Base-by-base conservation (phyloP, 2,797 vertebrate species). In the Anabacerthia variegaticeps region DNA sequence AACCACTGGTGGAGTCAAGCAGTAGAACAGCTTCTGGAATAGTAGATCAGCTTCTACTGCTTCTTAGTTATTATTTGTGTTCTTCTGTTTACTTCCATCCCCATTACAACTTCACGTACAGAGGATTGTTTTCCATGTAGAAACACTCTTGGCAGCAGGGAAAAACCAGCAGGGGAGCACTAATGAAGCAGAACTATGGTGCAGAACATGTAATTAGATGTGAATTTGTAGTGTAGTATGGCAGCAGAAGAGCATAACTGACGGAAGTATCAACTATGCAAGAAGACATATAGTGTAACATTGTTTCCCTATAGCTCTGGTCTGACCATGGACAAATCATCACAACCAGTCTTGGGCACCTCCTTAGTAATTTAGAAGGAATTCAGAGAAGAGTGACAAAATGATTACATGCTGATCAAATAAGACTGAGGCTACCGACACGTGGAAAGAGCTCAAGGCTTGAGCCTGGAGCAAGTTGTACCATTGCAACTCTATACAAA, bases 311-410 rank as follows among this genome's bases (percentile, higher is more conserved):
- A 77, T 61, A 87, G 77, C 52, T 93, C 44, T 88, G 41, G 28
- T 68, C 74, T 96, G 86, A 95, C 93, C 88, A 68, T 2, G 4
- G 49, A 76, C 95, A 93, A 97, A 97, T 97, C 91, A 96, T 73
- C 94, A 92, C 83, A 93, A 88, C 92, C 72, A 89, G 75, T 91
- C 75, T 77, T 92, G 68, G 49, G 37, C 39, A 61, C 62, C 56
- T 91, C 69, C 95, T 96, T 92, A 92, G 75, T 96, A 96, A 94
- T 95, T 92, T 93, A 85, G 86, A 83, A 91, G 78, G 96, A 96
- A 96, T 95, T 92, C 86, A 46, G 56, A 77, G 84, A 96, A 95
- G 92, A 95, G 72, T 94, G 78, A 80, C 91, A 83, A 65, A 93
- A 92, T 91, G 93, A 95, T 95, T 95, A 85, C 68, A 85, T 32